Percentiles rank a stretch among this genome's conserved stretches.
Conservation (phyloP, 1,140 invertebrate species). For the Paralvinella palmiformis region DNA sequence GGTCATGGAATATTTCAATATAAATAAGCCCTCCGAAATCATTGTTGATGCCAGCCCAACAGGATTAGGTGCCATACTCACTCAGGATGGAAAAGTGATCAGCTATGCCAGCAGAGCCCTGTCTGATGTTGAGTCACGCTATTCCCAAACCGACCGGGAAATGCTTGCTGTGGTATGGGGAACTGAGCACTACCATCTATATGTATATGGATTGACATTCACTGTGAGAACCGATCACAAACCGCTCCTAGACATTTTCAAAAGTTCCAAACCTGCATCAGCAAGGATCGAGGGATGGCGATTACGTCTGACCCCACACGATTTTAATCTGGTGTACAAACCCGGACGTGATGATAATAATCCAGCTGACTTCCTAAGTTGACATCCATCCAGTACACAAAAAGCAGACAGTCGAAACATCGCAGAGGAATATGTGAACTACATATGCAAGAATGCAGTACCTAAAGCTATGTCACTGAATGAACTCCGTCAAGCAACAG, state of each 20-base stretch:
- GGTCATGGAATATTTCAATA: constrained; percentile 24
- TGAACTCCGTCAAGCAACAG: background rate
- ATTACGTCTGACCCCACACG: constrained; percentile 15
- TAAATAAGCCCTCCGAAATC: constrained; percentile 29
- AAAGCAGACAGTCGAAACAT: background rate
- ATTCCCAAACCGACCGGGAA: constrained; percentile 49
- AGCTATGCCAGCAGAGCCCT: constrained; percentile 24
- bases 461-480: background rate
- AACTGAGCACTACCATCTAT: constrained; percentile 48
- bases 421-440: background rate
- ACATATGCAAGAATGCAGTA: background rate
- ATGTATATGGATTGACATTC: constrained; percentile 41
- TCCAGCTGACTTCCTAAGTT: background rate
- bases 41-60: constrained; percentile 31
- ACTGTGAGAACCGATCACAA: constrained; percentile 45
- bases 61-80: constrained; percentile 23
- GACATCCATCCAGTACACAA: background rate
- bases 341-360: background rate
- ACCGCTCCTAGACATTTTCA: constrained; percentile 28
- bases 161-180: constrained; percentile 45
- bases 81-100: constrained; percentile 19
- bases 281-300: constrained; percentile 1
- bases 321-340: constrained; percentile 5
- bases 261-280: constrained; percentile 18
- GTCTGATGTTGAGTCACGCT: constrained; percentile 28